Base-by-base conservation (phyloP, 2,113 vertebrate species). In the Upupa epops region DNA sequence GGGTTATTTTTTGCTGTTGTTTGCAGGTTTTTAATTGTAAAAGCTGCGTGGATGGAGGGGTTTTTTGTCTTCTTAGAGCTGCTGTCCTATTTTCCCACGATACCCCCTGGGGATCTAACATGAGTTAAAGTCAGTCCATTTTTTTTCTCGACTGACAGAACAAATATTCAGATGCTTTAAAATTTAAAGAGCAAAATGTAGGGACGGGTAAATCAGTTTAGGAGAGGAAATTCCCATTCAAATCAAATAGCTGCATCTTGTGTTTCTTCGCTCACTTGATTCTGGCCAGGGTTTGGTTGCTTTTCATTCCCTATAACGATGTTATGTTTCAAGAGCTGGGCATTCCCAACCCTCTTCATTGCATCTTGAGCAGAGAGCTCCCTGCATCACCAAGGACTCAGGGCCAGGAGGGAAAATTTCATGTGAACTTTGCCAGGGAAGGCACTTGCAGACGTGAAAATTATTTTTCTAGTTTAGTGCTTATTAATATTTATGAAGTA, bases 121-220 rank as follows among this genome's bases (percentile, higher is more conserved):
- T 88, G 86, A 88, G 93, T 95, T 95, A 96, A 93, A 96, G 87
- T 92, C 89, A 97, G 94, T 94, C 92, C 93, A 87, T 95, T 96
- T 95, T 95, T n/a, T 89, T 93, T 95, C 73, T 95, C 92, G 25
- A 95, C 89, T 96, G 94, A 92, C 89, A 94, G 91, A 94, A 88
- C 86, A 95, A 95, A 93, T 91, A 83, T 95, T 96, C 90, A 96
- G 84, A 88, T 73, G 93, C 86, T 97, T 97, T 95, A 96, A 96
- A 97, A 95, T 96, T 95, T 96, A 92, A 97, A 96, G 68, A 95
- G 71, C 69, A 83, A 86, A 89, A 87, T 70, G 84, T 56, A 89
- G 75, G 60, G 37, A 64, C 60, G 88, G 60, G 54, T 63, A 88
- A 90, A 92, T 79, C 52, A 56, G 48, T 82, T 88, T 55, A 84